Base-by-base conservation (phyloP, 1,140 invertebrate species). In the Aleiodes sp. region DNA sequence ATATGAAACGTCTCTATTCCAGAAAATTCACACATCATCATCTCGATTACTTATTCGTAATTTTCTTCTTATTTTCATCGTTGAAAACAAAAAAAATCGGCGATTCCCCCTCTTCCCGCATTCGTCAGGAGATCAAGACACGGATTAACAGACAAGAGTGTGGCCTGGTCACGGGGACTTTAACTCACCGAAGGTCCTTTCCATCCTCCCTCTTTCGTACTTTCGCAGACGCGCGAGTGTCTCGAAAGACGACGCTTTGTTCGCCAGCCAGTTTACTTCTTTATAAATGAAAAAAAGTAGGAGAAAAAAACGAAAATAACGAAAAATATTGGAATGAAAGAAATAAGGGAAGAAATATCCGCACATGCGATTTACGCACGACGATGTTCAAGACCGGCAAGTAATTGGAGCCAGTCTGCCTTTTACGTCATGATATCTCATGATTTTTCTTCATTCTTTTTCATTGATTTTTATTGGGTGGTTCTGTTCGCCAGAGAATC, bases 111-210 rank as follows among this genome's bases (percentile, higher is more conserved):
- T 24, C 8, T 14, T 10, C 37, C 19, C 28, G 2, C 29, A 39
- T 35, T 39, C 14, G 24, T 33, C 24, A n/a, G 10, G 66, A 68
- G 66, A 68, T 68, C 66, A 68, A 61, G 59, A 33, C 66, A 33
- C 59, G 59, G 66, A 68, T 68, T 68, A 68, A 46, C 35, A 37
- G n/a, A 52, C 21, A 16, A 52, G 4, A 43, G 39, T 43, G n/a
- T 43, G 31, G 21, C 37, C 39, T 21, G 33, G 65, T 68, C 65
- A 68, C 24, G 57, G 7, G 24, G 57, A 61, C 59, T 68, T 62
- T 68, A 62, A 56, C 56, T 67, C 66, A 60, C 46, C 59, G 66
- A 52, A 62, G 57, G 59, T 31, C 59, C 62, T 43, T 66, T 57
- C 52, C 64, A 28, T 33, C 33, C 24, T 16, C 62, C 29, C 16